These are phyloP conservation scores for Orius insidiosus DNA, from an alignment of 1,140 invertebrate genomes.

Conservation along the genomic window DNA sequence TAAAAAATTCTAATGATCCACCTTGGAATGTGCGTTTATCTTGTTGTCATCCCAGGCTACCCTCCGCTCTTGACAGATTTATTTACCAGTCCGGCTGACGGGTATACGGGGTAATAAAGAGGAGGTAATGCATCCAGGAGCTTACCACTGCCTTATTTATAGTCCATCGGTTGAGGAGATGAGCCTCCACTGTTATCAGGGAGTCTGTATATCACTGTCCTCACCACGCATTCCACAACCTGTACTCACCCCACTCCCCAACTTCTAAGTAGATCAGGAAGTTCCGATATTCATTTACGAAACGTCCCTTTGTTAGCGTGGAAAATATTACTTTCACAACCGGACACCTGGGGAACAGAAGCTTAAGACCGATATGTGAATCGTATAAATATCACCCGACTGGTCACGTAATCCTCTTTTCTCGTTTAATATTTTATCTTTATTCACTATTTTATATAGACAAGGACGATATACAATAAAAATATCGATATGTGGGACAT, in stretches of 20 bases:
- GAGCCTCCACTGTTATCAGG: constrained; percentile 3
- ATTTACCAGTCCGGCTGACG: constrained; percentile 2
- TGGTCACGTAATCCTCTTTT: too few relatives aligned
- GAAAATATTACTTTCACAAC: too few relatives aligned
- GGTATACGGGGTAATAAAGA: constrained; percentile 9
- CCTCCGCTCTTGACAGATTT: constrained; percentile 3
- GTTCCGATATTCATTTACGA: too few relatives aligned
- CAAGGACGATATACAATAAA: too few relatives aligned
- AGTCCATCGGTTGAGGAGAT: constrained; percentile 5
- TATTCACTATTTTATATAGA: too few relatives aligned
- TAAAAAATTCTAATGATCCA: too few relatives aligned
- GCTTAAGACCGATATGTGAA: too few relatives aligned
- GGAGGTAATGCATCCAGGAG: constrained; percentile 9
- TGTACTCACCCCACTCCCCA: background rate
- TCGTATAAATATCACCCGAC: too few relatives aligned
- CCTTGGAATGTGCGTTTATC: background rate
- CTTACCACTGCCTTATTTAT: constrained; percentile 4
- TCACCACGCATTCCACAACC: background rate
- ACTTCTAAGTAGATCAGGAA: background rate
- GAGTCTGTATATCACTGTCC: constrained; percentile 5
- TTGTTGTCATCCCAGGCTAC: constrained; percentile 2
- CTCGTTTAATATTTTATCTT: too few relatives aligned
- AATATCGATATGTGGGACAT: too few relatives aligned
- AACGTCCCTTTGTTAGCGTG: too few relatives aligned
- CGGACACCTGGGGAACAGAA: too few relatives aligned